Conservation (phyloP, 1,140 invertebrate species). For the Drosophila mauritiana region DNA sequence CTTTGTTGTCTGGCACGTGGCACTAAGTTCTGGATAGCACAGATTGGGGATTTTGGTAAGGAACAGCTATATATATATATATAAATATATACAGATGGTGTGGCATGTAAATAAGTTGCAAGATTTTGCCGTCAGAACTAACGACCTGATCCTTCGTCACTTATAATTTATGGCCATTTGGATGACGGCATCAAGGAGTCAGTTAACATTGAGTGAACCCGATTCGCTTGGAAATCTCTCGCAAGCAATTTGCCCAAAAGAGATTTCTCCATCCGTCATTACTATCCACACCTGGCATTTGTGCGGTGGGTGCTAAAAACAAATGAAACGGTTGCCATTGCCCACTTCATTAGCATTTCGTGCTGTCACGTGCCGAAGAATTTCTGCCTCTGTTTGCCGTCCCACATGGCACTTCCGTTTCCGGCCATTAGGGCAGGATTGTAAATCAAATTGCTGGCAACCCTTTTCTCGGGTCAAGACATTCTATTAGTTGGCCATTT, state of each 20-base stretch:
- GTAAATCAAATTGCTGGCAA: conserved; percentile 53
- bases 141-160: conserved; percentile 59
- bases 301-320: conserved; percentile 23
- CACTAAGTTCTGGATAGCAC: conserved; percentile 62
- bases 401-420: conserved; percentile 38
- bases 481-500: conserved; percentile 78
- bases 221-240: conserved; percentile 15
- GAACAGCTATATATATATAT: conserved; percentile 3
- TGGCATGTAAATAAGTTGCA: conserved; percentile 54
- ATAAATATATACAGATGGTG: not conserved
- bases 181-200: conserved; percentile 32
- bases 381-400: not conserved
- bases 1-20: conserved; percentile 75
- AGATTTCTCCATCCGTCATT: conserved; percentile 16
- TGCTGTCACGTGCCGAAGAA: conserved; percentile 39
- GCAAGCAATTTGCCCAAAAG: conserved; percentile 30
- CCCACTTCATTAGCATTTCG: conserved; percentile 51
- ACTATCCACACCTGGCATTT: conserved; percentile 30
- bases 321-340: conserved; percentile 43
- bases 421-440: conserved; percentile 53
- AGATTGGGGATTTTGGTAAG: conserved; percentile 56
- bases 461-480: conserved; percentile 56
- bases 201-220: conserved; percentile 10
- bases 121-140: conserved; percentile 59
- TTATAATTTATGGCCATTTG: conserved; percentile 75